A percentile compares a stretch with the other conserved stretches of the same genome.
phyloP scores from a whole-genome alignment of 2,888 invertebrate species.

The Acronicta alni region DNA sequence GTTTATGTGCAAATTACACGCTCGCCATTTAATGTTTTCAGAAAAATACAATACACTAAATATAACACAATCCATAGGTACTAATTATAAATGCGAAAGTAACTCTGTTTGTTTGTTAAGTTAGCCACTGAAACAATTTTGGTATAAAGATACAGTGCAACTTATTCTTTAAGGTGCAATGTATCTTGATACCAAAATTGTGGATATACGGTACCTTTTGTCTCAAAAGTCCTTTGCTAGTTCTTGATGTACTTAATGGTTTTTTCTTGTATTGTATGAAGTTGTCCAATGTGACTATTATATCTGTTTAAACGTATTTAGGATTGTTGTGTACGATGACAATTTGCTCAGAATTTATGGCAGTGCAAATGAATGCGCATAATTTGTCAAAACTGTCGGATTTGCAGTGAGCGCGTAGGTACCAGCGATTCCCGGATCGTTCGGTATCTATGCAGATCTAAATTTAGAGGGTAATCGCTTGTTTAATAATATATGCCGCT shows the following conservation, averaged over 20 bases:
- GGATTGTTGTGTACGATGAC: constrained; percentile 49
- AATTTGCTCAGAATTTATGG: constrained; percentile 56
- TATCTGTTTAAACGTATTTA: constrained; percentile 45
- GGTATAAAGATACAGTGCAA: too few relatives aligned
- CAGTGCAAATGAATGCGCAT: constrained; percentile 76
- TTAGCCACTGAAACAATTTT: too few relatives aligned
- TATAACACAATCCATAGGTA: too few relatives aligned
- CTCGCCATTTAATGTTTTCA: constrained; percentile 56
- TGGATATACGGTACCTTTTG: too few relatives aligned
- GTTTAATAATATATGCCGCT: constrained; percentile 77
- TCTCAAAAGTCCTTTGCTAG: too few relatives aligned
- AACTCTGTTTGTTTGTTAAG: too few relatives aligned
- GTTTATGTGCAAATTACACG: constrained; percentile 61
- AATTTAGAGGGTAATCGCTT: constrained; percentile 78
- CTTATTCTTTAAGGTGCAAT: too few relatives aligned
- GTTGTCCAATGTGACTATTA: constrained; percentile 60
- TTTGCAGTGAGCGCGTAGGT: constrained; percentile 70
- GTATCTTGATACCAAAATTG: too few relatives aligned
- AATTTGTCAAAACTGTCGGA: constrained; percentile 77
- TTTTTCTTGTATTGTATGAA: constrained; percentile 51
- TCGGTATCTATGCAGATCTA: constrained; percentile 76
- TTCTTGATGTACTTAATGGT: constrained; percentile 49
- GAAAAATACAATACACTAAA: constrained; percentile 49
- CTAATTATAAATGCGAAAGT: too few relatives aligned
- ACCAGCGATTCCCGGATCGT: constrained; percentile 66